Base-by-base conservation (phyloP, 1,140 invertebrate genomes). In the Danaus plexippus region DNA sequence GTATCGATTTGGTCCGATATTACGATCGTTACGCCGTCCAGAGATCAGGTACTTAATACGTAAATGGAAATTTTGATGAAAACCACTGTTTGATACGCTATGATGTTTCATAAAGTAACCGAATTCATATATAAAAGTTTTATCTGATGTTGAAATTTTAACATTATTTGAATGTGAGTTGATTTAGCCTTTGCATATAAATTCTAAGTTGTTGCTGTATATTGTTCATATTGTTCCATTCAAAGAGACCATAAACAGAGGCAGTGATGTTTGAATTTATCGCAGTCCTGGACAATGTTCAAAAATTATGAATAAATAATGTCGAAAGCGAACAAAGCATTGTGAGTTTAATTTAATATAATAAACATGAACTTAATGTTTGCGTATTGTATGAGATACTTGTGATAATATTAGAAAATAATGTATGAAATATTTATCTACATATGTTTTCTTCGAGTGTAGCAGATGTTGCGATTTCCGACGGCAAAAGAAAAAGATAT, bases 401-500 rank as follows among this genome's bases (percentile, higher is more conserved):
- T 32, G 22, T 32, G 22, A 32, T 32, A 32, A 32, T 32, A 32
- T 6, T 32, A 32, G 22, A 32, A 32, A 32, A 32, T 32, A 32
- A 2, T 32, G 22, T 32, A 32, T 32, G 22, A 32, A 32, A 32
- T 32, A 32, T 32, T 32, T 32, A 32, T 32, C 55, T 64, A 66
- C 66, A 60, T 62, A 59, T 67, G 71, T 69, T 77, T 66, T 59
- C 64, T 57, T 62, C 57, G 63, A 62, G 70, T 60, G 72, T 57
- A 66, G 73, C 80, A 83, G 72, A 85, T 82, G 82, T 77, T 77
- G 69, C 77, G 73, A 80, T 80, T 78, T 77, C 71, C 75, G 71
- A 72, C 65, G 55, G 67, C 63, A 76, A 79, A 80, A 77, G 22
- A 61, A 75, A 71, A 73, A 73, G 73, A 81, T 74, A 75, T 70